phyloP scores from a whole-genome alignment of 2,888 invertebrate genomes.

The Nezara viridula region DNA sequence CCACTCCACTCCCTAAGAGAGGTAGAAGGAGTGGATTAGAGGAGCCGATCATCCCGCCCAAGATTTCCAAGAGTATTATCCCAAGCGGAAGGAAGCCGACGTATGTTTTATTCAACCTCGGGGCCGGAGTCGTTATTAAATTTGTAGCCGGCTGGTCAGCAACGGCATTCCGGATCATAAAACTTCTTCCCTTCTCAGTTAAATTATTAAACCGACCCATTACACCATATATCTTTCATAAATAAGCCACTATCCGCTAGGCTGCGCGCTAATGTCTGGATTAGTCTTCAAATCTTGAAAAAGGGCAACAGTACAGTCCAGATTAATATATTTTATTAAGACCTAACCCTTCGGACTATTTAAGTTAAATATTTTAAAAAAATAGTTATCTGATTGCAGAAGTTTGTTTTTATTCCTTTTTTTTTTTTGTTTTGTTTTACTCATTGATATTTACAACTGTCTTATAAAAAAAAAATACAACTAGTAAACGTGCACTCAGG shows the following conservation, averaged over 20 bases:
- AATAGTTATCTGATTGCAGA: too few species aligned
- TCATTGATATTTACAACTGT: too few species aligned
- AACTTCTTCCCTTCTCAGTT: constrained; percentile 9
- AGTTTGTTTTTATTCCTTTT: too few species aligned
- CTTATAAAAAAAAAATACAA: too few species aligned
- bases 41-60: neutral
- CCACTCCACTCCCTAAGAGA: neutral
- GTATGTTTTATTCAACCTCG: constrained; percentile 8
- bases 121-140: neutral
- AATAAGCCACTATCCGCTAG: neutral
- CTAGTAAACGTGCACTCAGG: too few species aligned
- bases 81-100: neutral
- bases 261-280: neutral
- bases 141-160: constrained; percentile 32
- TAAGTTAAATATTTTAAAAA: too few species aligned
- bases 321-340: too few species aligned
- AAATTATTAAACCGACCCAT: constrained; percentile 8
- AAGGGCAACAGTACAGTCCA: neutral
- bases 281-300: constrained; percentile 1
- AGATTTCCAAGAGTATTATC: constrained; percentile 34
- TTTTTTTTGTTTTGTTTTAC: too few species aligned
- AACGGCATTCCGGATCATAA: constrained; percentile 41
- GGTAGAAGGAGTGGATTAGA: constrained; percentile 29
- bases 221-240: constrained; percentile 26
- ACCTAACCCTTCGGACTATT: too few species aligned